Evolutionary conservation across 1,140 invertebrate genomes (phyloP).

Genomic region (Nilaparvata lugens): DNA sequence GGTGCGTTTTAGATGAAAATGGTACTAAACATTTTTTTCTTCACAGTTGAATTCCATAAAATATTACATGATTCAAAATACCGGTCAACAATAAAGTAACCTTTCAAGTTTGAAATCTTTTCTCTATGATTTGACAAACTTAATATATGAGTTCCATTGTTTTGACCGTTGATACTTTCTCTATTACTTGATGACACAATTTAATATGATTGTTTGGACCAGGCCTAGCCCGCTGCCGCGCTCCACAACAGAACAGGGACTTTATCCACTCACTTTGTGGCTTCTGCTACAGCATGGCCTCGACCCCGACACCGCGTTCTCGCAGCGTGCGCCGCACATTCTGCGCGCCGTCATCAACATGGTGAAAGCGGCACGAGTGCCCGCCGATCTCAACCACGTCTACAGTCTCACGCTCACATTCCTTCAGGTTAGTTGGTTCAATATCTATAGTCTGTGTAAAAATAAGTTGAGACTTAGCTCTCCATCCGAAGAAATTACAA

Average conservation of each 20-base stretch:
- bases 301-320: conserved; percentile 48
- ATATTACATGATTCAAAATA: no score
- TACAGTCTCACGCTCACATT: conserved; percentile 57
- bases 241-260: conserved; percentile 53
- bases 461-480: no score
- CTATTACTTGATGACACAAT: conserved; percentile 50
- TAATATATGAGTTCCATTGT: no score
- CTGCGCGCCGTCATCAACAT: conserved; percentile 57
- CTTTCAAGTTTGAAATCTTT: no score
- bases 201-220: conserved; percentile 23
- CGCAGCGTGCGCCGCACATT: conserved; percentile 50
- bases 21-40: no score
- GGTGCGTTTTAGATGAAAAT: no score
- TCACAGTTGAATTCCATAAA: no score
- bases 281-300: conserved; percentile 57
- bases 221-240: conserved; percentile 27
- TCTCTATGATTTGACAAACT: no score
- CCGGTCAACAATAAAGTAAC: no score
- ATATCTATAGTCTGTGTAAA: no score
- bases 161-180: background rate
- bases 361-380: conserved; percentile 54
- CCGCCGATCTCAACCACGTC: conserved; percentile 54
- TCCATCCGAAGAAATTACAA: no score
- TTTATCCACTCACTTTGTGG: conserved; percentile 55
- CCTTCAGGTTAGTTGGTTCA: no score